Evolutionary conservation across 2,113 vertebrate species (phyloP).

Genomic region (Hipposideros armiger): DNA sequence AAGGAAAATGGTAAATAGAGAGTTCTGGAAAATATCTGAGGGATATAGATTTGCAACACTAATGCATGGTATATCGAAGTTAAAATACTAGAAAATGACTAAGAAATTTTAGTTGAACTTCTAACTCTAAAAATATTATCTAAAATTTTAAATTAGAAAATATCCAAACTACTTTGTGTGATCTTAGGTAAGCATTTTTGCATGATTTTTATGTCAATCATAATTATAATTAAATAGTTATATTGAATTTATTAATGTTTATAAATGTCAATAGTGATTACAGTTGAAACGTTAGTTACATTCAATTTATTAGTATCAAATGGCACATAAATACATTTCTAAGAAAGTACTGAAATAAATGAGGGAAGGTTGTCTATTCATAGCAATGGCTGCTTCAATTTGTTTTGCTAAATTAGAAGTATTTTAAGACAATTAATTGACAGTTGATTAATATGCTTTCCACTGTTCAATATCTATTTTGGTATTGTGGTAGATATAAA

Average conservation of each 20-base stretch:
- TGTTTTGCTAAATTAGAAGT: not conserved
- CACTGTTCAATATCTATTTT: conserved; percentile 12
- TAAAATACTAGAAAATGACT: not conserved
- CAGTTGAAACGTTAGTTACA: not conserved
- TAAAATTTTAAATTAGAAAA: not conserved
- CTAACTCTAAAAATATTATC: not conserved
- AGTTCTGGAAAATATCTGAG: not conserved
- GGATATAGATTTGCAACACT: not conserved
- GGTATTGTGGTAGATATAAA: not conserved
- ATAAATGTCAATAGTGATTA: not conserved
- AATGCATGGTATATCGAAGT: not conserved
- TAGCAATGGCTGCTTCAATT: not conserved
- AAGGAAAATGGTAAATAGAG: not conserved
- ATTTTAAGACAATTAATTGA: not conserved
- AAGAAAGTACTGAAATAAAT: not conserved
- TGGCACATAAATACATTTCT: not conserved
- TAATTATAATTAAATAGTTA: not conserved
- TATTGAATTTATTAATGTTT: not conserved
- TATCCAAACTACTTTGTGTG: not conserved
- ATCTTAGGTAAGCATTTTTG: not conserved
- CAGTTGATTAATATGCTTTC: not conserved
- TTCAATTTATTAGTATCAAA: not conserved
- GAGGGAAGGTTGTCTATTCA: not conserved
- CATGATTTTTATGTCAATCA: not conserved
- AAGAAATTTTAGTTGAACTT: not conserved